phyloP scores from a whole-genome alignment of 2,113 vertebrate species.

The Sinocyclocheilus anophthalmus region DNA sequence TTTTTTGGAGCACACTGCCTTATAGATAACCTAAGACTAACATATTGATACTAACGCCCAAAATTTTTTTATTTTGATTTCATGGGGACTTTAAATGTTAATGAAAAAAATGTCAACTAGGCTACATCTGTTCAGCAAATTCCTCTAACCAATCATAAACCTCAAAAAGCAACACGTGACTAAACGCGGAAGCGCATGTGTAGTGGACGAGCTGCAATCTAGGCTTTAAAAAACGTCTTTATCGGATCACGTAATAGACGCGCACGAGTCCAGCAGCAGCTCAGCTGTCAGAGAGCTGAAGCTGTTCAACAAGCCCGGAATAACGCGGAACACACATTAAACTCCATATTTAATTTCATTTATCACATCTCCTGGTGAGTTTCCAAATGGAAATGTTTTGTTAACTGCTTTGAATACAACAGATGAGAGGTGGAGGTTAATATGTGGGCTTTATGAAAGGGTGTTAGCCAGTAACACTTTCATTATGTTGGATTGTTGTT shows the following conservation, averaged over 20 bases:
- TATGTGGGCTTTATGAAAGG: neutral
- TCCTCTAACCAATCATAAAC: neutral
- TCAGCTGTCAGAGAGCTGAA: conserved; percentile 29
- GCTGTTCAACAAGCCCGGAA: conserved; percentile 21
- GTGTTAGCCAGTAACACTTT: neutral
- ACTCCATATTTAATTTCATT: neutral
- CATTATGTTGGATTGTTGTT: neutral
- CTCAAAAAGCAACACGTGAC: neutral
- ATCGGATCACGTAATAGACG: neutral
- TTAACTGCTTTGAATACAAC: neutral
- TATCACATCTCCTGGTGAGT: conserved; percentile 21
- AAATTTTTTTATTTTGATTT: no score
- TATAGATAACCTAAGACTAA: no score
- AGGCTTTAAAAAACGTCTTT: neutral
- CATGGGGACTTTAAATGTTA: neutral
- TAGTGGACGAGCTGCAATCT: neutral
- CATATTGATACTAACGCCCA: no score
- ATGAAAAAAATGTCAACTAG: neutral
- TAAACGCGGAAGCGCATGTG: neutral
- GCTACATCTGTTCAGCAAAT: neutral
- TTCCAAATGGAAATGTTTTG: neutral
- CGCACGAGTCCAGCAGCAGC: neutral
- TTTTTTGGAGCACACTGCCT: no score
- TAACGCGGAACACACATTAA: neutral
- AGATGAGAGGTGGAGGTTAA: neutral